A percentile compares a stretch with the other conserved stretches of the same genome.
phyloP scores from a whole-genome alignment of 1,140 invertebrate species.

The Phymastichus coffea region DNA sequence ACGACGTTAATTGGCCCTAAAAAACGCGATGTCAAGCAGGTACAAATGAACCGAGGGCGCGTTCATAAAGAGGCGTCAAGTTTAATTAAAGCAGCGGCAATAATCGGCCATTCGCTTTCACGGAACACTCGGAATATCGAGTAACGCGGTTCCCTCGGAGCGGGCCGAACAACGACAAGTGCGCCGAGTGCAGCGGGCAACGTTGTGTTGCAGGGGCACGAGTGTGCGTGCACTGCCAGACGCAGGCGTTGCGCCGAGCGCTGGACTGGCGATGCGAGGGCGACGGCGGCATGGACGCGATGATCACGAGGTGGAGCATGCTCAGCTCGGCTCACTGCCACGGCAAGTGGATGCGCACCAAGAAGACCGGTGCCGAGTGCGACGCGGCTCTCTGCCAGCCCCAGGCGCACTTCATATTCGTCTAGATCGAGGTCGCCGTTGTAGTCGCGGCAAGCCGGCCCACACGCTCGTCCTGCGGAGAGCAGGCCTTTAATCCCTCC shows the following conservation, averaged over 20 bases:
- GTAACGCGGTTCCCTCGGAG: too few species aligned
- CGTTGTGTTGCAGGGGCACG: constrained; percentile 68
- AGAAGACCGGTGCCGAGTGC: constrained; percentile 58
- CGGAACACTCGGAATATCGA: too few species aligned
- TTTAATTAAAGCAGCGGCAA: too few species aligned
- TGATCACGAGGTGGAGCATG: constrained; percentile 74
- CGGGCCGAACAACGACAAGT: too few species aligned
- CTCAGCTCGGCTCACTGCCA: constrained; percentile 77
- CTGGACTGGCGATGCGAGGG: constrained; percentile 77
- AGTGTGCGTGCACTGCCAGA: constrained; percentile 75
- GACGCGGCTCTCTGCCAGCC: constrained; percentile 59
- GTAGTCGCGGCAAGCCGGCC: not conserved
- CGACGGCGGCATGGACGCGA: constrained; percentile 68
- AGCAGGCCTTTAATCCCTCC: too few species aligned
- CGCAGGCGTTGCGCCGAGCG: constrained; percentile 68
- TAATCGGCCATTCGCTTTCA: too few species aligned
- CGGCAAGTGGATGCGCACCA: constrained; percentile 77
- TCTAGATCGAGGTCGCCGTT: constrained; percentile 48
- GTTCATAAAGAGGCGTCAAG: too few species aligned
- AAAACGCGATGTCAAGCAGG: too few species aligned
- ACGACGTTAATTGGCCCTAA: too few species aligned
- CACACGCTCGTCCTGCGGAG: too few species aligned
- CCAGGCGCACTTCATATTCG: constrained; percentile 68
- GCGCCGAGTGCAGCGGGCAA: too few species aligned
- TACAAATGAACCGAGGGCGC: too few species aligned